Evolutionary conservation across 2,797 vertebrate species (phyloP).

Genomic region (Heteromormyrus szaboi): DNA sequence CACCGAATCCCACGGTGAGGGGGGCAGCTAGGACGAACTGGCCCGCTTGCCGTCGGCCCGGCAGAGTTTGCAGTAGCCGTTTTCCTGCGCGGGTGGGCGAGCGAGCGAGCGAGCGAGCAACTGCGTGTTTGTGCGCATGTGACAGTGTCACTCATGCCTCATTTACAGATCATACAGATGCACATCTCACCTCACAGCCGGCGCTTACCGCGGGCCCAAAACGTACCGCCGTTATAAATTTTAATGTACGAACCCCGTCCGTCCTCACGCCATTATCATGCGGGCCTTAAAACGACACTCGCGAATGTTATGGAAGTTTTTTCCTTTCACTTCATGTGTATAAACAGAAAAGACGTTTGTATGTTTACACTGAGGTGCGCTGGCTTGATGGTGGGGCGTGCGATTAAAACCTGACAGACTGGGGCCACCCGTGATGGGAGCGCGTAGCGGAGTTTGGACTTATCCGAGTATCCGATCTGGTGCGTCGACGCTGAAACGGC

Average conservation of each 20-base stretch:
- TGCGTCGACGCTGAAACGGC: not conserved
- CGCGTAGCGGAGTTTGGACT: not conserved
- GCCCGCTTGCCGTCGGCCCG: not conserved
- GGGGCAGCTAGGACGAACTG: not conserved
- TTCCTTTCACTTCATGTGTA: not conserved
- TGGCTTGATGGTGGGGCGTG: not conserved
- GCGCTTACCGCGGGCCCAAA: not conserved
- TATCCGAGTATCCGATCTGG: not conserved
- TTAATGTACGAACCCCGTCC: not conserved
- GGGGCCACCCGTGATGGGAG: not conserved
- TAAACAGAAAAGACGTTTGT: not conserved
- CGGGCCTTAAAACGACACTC: not conserved
- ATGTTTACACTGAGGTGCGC: not conserved
- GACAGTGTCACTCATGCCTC: not conserved
- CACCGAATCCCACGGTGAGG: not conserved
- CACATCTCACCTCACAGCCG: constrained; percentile 3
- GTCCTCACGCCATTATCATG: not conserved
- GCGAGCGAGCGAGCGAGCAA: not conserved
- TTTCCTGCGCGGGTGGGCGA: not conserved
- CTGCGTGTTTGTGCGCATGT: not conserved
- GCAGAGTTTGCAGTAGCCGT: not conserved
- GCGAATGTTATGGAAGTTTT: not conserved
- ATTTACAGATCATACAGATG: not conserved
- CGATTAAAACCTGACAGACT: not conserved
- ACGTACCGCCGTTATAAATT: not conserved